A percentile compares a stretch with the other conserved stretches of the same genome.
Evolutionary conservation across 2,888 invertebrate genomes (phyloP).

Genomic region (Rhingia rostrata): DNA sequence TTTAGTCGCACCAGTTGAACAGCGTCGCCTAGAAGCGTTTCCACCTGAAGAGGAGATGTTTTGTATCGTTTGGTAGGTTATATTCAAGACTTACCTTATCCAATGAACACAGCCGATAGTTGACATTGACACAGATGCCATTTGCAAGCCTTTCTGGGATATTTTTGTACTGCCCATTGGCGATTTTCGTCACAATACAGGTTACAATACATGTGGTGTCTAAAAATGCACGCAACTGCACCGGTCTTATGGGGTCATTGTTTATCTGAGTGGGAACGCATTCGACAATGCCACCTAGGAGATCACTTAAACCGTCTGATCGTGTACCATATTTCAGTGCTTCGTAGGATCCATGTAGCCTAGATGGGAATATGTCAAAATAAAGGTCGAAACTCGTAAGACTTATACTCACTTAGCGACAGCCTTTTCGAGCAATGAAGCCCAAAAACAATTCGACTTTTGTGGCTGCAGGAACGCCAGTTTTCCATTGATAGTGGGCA

Average conservation of each 20-base stretch:
- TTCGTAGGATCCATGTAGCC: conserved; percentile 96
- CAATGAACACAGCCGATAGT: conserved; percentile 85
- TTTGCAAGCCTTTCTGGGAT: conserved; percentile 86
- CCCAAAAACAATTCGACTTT: conserved; percentile 93
- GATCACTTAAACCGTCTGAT: conserved; percentile 93
- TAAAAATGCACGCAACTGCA: conserved; percentile 87
- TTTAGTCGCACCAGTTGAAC: conserved; percentile 88
- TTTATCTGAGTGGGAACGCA: conserved; percentile 89
- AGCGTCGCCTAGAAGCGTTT: conserved; percentile 88
- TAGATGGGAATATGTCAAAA: conserved; percentile 79
- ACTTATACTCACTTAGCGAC: conserved; percentile 90
- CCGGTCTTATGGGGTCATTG: conserved; percentile 86
- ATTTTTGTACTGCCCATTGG: conserved; percentile 84
- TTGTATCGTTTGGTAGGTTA: too few relatives aligned
- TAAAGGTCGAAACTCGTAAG: background rate
- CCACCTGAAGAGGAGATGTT: conserved; percentile 84
- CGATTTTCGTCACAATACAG: conserved; percentile 84
- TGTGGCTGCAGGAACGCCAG: conserved; percentile 93
- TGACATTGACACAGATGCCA: conserved; percentile 90
- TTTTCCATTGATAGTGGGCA: conserved; percentile 93
- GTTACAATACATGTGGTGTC: conserved; percentile 94
- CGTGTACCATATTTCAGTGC: conserved; percentile 95
- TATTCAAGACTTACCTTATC: conserved; percentile 76
- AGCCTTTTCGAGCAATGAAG: conserved; percentile 94
- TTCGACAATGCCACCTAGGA: conserved; percentile 95